A percentile compares a stretch with the other conserved stretches of the same genome.
Conservation (phyloP, 2,113 vertebrate species). For the Hirundichthys speculiger region DNA sequence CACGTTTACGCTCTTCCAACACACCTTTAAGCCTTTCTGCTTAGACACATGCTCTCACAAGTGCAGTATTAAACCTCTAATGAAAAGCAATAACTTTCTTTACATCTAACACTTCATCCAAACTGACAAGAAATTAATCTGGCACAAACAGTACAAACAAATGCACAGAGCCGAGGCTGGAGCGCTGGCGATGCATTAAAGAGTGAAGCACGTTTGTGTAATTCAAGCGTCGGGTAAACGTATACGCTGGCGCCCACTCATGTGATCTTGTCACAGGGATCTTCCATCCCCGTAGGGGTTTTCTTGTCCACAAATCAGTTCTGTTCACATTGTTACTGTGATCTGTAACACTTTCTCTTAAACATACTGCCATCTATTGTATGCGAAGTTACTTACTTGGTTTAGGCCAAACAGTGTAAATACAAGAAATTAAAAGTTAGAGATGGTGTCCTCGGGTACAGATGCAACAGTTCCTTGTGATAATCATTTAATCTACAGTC, state of each 20-base stretch:
- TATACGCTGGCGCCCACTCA: background rate
- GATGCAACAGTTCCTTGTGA: too few relatives aligned
- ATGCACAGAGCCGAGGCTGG: background rate
- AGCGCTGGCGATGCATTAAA: background rate
- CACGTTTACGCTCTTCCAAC: constrained; percentile 48
- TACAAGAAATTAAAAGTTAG: background rate
- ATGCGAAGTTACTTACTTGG: background rate
- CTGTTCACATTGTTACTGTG: constrained; percentile 7
- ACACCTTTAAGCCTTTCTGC: constrained; percentile 23
- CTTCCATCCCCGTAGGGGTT: constrained; percentile 11
- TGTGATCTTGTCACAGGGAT: constrained; percentile 15
- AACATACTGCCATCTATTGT: background rate
- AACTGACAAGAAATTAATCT: background rate
- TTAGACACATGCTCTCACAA: constrained; percentile 29
- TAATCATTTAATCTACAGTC: too few relatives aligned
- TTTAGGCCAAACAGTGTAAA: background rate
- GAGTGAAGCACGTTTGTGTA: too few relatives aligned
- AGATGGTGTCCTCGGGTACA: too few relatives aligned
- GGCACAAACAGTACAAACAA: background rate
- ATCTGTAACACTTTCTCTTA: background rate
- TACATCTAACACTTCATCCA: constrained; percentile 25
- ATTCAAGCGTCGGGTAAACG: background rate
- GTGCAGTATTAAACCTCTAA: constrained; percentile 18
- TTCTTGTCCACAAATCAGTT: constrained; percentile 1
- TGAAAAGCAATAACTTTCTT: constrained; percentile 10